Conservation (phyloP, 2,797 vertebrate species). For the Chloroceryle amazona region DNA sequence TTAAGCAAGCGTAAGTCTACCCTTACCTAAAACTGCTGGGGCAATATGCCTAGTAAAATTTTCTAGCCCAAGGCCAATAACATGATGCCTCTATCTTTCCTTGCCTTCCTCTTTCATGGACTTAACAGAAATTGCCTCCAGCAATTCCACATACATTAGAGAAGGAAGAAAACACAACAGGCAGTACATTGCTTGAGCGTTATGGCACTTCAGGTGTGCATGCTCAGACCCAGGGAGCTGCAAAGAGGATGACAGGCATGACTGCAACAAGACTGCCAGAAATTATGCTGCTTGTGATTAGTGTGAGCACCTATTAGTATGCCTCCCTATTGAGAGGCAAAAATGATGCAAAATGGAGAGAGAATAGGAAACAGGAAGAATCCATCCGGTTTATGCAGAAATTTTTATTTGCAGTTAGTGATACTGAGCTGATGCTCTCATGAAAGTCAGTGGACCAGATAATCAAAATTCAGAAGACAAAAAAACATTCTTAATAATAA, state of each 20-base stretch:
- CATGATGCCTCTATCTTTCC: neutral
- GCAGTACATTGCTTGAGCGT: neutral
- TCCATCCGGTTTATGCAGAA: neutral
- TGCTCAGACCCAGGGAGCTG: slow-evolving; percentile 13
- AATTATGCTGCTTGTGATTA: slow-evolving; percentile 43
- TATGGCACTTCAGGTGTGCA: slow-evolving; percentile 3
- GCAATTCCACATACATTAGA: neutral
- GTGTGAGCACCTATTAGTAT: neutral
- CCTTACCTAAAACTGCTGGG: neutral
- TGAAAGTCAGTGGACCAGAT: slow-evolving; percentile 34
- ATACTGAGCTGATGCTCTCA: neutral
- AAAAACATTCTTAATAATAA: slow-evolving; percentile 36
- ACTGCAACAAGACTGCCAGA: slow-evolving; percentile 38
- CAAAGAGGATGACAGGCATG: slow-evolving; percentile 36
- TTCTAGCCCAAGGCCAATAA: neutral
- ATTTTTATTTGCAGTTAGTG: slow-evolving; percentile 27
- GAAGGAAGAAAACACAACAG: slow-evolving; percentile 26
- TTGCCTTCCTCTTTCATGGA: neutral
- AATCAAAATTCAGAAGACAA: slow-evolving; percentile 43
- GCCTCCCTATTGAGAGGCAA: slow-evolving; percentile 1
- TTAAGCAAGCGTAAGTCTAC: neutral
- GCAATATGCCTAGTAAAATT: neutral
- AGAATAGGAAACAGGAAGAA: neutral
- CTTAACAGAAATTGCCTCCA: slow-evolving; percentile 5
- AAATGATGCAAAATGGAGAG: slow-evolving; percentile 23